Percentiles rank a stretch among this genome's conserved stretches.
Evolutionary conservation across 1,140 invertebrate genomes (phyloP).

Genomic region (Leptonema lineaticorne): DNA sequence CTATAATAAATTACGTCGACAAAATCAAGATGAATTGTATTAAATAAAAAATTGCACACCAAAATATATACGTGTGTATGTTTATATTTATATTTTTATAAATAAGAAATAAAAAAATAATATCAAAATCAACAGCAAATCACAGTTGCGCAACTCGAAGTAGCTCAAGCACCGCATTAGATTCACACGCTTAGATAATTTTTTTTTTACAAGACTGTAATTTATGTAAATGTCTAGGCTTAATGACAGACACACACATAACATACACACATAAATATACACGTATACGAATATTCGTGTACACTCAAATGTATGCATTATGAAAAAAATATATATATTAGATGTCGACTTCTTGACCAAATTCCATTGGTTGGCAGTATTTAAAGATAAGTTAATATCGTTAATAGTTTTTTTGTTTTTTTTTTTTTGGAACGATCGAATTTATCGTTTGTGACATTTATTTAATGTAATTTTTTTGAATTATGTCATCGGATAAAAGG

Average conservation of each 20-base stretch:
- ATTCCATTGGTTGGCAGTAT: background rate
- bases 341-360: background rate
- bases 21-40: too few relatives aligned
- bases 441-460: too few relatives aligned
- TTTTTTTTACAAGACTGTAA: constrained; percentile 18
- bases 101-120: too few relatives aligned
- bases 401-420: too few relatives aligned
- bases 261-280: background rate
- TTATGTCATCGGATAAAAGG: too few relatives aligned
- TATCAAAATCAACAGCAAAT: background rate
- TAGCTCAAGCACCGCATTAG: background rate
- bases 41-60: too few relatives aligned
- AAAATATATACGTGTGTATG: background rate
- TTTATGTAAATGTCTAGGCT: constrained; percentile 21
- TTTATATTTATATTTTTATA: background rate
- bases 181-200: constrained; percentile 28
- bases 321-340: background rate
- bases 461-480: too few relatives aligned
- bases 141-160: background rate
- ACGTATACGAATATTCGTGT: too few relatives aligned
- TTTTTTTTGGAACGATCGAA: too few relatives aligned
- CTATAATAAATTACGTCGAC: too few relatives aligned
- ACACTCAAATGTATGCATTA: background rate
- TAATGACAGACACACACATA: constrained; percentile 10
- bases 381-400: too few relatives aligned